Base-by-base conservation (phyloP, 1,140 invertebrate genomes). In the Lutraria rhynchaena region DNA sequence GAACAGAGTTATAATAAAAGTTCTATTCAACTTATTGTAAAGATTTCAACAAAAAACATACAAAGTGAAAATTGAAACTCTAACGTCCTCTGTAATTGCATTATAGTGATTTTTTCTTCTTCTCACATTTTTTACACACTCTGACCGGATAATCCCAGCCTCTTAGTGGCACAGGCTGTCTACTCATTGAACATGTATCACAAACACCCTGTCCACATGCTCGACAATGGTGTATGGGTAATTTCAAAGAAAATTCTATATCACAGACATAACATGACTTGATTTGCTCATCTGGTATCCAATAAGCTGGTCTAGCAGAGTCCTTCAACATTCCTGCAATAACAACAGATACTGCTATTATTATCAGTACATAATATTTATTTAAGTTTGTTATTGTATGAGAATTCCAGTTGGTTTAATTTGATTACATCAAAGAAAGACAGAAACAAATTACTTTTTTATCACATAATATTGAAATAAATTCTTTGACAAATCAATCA, bases 241-340 rank as follows among this genome's bases (percentile, higher is more conserved):
- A 89, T 82, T 93, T 92, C 1, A 91, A 88, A 1, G 93, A 94
- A 89, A 96, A 96, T 17, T 91, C 86, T 17, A 88, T 86, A 1
- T 94, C 88, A 89, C 96, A 97, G 0, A 96, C 93, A 73, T 90
- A 93, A 89, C 96, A 97, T 37, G 92, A 90, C 4, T 91, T 93
- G 19, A 95, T 94, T 85, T 96, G 94, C 0, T 94, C 93, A 91
- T 97, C 96, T 0, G 96, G 95, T 37, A 95, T 94, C 96, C 96
- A 97, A 89, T 97, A 97, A 1, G 94, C 92, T 3, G 96, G 96
- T 53, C 96, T 92, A n/a, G 95, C 96, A 1, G 94, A 94, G 83
- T 96, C 96, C 90, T 97, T 97, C 29, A 97, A 95, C 24, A 96
- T 92, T 9, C 94, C 95, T 96, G 80, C 3, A 91, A 85, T 22